phyloP scores from a whole-genome alignment of 1,140 invertebrate species.

The Chrysopa pallens region DNA sequence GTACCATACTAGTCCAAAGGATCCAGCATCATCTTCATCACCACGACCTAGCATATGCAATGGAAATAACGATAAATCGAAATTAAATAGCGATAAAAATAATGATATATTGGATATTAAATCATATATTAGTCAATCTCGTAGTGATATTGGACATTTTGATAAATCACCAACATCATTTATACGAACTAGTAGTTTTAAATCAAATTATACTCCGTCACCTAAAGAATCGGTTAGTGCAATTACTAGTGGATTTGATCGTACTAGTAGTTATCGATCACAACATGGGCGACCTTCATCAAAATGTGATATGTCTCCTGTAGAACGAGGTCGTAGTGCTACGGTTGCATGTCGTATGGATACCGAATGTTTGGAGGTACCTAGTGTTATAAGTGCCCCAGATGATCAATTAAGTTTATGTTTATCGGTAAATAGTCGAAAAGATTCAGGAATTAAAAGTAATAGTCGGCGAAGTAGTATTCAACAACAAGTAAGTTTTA shows the following conservation, averaged over 20 bases:
- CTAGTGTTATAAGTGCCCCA: constrained; percentile 15
- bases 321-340: constrained; percentile 16
- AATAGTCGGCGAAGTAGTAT: constrained; percentile 68
- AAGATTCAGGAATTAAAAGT: constrained; percentile 73
- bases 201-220: constrained; percentile 37
- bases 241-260: constrained; percentile 21
- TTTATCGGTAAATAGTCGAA: constrained; percentile 59
- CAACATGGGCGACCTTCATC: constrained; percentile 32
- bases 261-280: constrained; percentile 39
- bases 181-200: constrained; percentile 24
- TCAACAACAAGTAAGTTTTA: constrained; percentile 50
- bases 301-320: constrained; percentile 10
- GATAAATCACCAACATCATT: constrained; percentile 17
- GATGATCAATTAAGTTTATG: constrained; percentile 52
- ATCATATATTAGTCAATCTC: constrained; percentile 45
- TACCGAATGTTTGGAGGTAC: constrained; percentile 15
- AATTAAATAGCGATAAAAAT: constrained; percentile 8
- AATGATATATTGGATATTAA: constrained; percentile 42
- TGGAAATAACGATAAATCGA: background rate
- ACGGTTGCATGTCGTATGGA: constrained; percentile 12
- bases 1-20: background rate
- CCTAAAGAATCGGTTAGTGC: background rate
- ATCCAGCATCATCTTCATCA: constrained; percentile 6
- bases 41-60: background rate
- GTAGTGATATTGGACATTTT: constrained; percentile 34